Conservation (phyloP, 1,140 invertebrate species). For the Pseudachorutes palmiensis region DNA sequence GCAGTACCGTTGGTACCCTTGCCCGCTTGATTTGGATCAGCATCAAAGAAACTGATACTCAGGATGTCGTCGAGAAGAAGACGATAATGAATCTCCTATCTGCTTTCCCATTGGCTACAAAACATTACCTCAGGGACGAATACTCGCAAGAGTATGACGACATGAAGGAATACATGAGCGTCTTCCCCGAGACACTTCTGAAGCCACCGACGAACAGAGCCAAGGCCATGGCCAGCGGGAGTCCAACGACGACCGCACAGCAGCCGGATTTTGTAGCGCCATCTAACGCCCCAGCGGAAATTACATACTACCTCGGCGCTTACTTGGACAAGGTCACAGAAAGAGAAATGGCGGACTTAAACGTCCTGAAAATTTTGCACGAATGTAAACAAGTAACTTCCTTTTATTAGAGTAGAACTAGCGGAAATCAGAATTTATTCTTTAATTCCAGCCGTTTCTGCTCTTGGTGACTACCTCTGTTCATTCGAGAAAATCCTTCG, state of each 20-base stretch:
- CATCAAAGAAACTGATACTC: background rate
- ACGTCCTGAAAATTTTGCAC: background rate
- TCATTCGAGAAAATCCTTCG: conserved; percentile 22
- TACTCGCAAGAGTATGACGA: conserved; percentile 13
- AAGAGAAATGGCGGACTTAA: background rate
- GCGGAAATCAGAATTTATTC: background rate
- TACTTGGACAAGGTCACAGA: background rate
- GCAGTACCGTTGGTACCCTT: background rate
- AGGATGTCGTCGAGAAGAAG: conserved; percentile 22
- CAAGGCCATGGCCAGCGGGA: background rate
- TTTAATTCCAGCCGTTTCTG: conserved; percentile 8
- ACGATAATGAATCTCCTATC: conserved; percentile 24
- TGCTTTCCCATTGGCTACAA: conserved; percentile 25
- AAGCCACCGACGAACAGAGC: background rate
- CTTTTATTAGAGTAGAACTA: no score
- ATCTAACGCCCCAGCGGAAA: background rate
- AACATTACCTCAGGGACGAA: conserved; percentile 26
- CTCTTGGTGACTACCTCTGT: conserved; percentile 15
- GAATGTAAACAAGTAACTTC: background rate
- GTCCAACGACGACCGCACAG: background rate
- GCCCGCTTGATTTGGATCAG: conserved; percentile 11
- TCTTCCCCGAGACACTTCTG: background rate
- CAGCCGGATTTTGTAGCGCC: background rate
- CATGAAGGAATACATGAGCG: background rate
- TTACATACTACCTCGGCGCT: background rate